Evolutionary conservation across 2,113 vertebrate genomes (phyloP), one percentile per base, ranked within the genome.

Genomic region (Ochotona princeps): DNA sequence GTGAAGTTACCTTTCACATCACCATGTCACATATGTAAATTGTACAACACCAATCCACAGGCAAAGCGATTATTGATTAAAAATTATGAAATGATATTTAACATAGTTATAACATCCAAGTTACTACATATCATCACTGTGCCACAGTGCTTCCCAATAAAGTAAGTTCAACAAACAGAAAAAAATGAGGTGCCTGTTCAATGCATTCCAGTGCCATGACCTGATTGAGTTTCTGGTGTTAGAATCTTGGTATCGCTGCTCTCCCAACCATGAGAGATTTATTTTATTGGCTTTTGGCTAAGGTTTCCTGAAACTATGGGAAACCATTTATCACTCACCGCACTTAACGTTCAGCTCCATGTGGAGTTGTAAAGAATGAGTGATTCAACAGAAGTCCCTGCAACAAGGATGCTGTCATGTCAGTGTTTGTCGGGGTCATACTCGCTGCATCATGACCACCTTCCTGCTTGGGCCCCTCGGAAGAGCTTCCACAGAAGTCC

Each of bases 101-200:
- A 88, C 73, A 87, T 14, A 87, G 76, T 49, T 73, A 28, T 82
- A 73, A 51, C 7, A 38, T 15, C 20, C 4, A 0, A 38, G 2
- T 44, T 86, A 28, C 86, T 15, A 35, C 60, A 49, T 73, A 60
- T 86, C 28, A 25, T 47, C 38, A 49, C 65, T 92, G 65, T 63
- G 44, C 80, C 51, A 23, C 75, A 14, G 23, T 83, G 38, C 49
- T 8, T 75, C 81, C 26, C 72, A 54, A 72, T 63, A 66, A 83
- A 90, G 51, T 87, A 92, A 75, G 87, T 76, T 87, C 75, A 89
- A 44, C 30, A 72, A 94, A 93, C 49, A 44, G 70, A 89, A 83
- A 44, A 75, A 89, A 83, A 18, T n/a, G 28, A 94, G 32, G 70
- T 70, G 51, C 88, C 89, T 65, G 75, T 65, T 75, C 72, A 60